Evolutionary conservation across 2,888 invertebrate species (phyloP).

Genomic region (Drosophila differens): DNA sequence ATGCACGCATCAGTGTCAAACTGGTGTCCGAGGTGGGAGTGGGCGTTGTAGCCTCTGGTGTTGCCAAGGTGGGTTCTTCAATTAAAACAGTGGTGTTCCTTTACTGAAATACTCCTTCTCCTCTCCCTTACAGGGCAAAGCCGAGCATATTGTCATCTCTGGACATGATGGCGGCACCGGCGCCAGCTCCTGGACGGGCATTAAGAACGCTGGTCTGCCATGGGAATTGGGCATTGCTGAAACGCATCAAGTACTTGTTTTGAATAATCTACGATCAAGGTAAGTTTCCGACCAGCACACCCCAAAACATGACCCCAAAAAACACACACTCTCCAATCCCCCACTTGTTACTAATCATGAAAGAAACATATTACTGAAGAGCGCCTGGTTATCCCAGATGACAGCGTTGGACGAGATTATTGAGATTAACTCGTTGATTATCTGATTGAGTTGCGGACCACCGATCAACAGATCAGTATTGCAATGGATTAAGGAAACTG

Average conservation of each 20-base stretch:
- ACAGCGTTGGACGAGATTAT: constrained; percentile 76
- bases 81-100: neutral
- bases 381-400: constrained; percentile 85
- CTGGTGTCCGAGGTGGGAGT: constrained; percentile 99
- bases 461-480: constrained; percentile 25
- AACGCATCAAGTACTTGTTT: constrained; percentile 97
- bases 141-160: constrained; percentile 99
- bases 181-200: constrained; percentile 99
- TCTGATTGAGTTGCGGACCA: constrained; percentile 39
- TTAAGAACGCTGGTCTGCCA: constrained; percentile 98
- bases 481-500: constrained; percentile 29
- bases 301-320: constrained; percentile 48
- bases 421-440: constrained; percentile 42
- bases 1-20: constrained; percentile 97
- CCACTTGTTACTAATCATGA: constrained; percentile 81
- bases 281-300: constrained; percentile 78
- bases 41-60: constrained; percentile 99
- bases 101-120: neutral
- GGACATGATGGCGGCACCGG: constrained; percentile 99
- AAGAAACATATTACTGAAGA: constrained; percentile 83
- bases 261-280: constrained; percentile 95
- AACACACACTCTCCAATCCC: constrained; percentile 36
- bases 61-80: constrained; percentile 91
- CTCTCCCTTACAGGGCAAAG: constrained; percentile 90
- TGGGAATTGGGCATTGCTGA: constrained; percentile 99